These are phyloP conservation scores for Phyllotreta cruciferae DNA, from an alignment of 2,888 invertebrate species.

Conservation along the genomic window DNA sequence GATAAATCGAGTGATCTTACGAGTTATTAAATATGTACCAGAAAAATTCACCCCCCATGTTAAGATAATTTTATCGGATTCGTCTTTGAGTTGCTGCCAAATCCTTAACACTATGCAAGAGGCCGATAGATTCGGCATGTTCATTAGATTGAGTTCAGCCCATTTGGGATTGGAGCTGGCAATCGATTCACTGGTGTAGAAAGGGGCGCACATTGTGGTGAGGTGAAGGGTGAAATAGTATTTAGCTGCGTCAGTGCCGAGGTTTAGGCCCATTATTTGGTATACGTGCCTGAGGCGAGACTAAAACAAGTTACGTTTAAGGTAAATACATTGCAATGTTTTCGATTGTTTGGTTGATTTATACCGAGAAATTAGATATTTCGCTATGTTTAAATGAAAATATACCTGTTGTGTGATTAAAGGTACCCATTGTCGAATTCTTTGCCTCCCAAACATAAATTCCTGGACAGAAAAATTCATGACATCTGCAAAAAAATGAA, in stretches of 20 bases:
- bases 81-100: slow-evolving; percentile 56
- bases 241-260: slow-evolving; percentile 63
- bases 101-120: slow-evolving; percentile 61
- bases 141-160: slow-evolving; percentile 78
- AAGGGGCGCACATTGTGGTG: slow-evolving; percentile 81
- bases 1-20: no score
- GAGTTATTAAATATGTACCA: neutral
- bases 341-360: no score
- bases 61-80: slow-evolving; percentile 69
- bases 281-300: slow-evolving; percentile 80
- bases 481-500: slow-evolving; percentile 45
- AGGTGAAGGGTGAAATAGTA: slow-evolving; percentile 83
- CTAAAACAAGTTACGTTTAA: slow-evolving; percentile 60
- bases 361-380: no score
- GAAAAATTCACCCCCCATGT: slow-evolving; percentile 88
- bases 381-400: no score
- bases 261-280: slow-evolving; percentile 74
- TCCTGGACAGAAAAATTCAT: slow-evolving; percentile 56
- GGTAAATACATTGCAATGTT: no score
- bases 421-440: slow-evolving; percentile 82
- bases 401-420: slow-evolving; percentile 86
- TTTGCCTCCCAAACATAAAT: slow-evolving; percentile 67
- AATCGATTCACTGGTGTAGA: slow-evolving; percentile 82
- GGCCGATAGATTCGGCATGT: slow-evolving; percentile 62
- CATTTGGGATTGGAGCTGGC: slow-evolving; percentile 78